A percentile compares a stretch with the other conserved stretches of the same genome.
These are phyloP conservation scores for Drosophila nannoptera DNA, from an alignment of 1,140 invertebrate species.

Conservation along the genomic window DNA sequence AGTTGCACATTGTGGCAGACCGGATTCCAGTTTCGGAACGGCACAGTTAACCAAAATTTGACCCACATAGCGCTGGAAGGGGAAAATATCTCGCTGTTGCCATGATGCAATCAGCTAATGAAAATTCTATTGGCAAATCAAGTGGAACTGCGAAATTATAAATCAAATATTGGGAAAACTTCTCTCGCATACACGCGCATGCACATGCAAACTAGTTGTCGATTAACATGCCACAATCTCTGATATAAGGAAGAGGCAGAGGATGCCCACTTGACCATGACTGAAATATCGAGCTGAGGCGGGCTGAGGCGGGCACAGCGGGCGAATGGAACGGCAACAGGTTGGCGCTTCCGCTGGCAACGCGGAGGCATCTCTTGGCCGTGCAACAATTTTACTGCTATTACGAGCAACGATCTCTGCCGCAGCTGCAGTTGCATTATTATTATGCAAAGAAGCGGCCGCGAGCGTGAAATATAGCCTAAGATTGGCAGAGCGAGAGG, in stretches of 20 bases:
- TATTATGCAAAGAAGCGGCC: constrained; percentile 64
- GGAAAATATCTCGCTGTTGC: constrained; percentile 4
- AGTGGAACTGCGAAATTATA: neutral
- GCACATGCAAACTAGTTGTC: constrained; percentile 6
- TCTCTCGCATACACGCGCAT: neutral
- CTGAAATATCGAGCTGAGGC: constrained; percentile 47
- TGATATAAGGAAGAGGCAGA: constrained; percentile 20
- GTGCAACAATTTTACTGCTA: constrained; percentile 45
- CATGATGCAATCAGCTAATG: constrained; percentile 21
- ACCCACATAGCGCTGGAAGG: constrained; percentile 19
- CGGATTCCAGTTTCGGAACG: constrained; percentile 31
- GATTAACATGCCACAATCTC: constrained; percentile 17
- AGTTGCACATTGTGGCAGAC: constrained; percentile 31
- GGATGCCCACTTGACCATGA: constrained; percentile 62
- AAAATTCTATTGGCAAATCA: constrained; percentile 36
- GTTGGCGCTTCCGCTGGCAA: constrained; percentile 32
- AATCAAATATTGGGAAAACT: neutral
- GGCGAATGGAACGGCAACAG: constrained; percentile 18
- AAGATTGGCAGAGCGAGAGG: constrained; percentile 9
- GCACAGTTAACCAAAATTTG: constrained; percentile 38
- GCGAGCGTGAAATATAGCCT: constrained; percentile 31
- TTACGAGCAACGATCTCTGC: constrained; percentile 46
- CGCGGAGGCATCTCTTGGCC: constrained; percentile 12
- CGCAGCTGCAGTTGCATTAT: constrained; percentile 44
- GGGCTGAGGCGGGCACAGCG: constrained; percentile 23